phyloP scores from a whole-genome alignment of 2,113 vertebrate genomes.

The Todiramphus chloris region DNA sequence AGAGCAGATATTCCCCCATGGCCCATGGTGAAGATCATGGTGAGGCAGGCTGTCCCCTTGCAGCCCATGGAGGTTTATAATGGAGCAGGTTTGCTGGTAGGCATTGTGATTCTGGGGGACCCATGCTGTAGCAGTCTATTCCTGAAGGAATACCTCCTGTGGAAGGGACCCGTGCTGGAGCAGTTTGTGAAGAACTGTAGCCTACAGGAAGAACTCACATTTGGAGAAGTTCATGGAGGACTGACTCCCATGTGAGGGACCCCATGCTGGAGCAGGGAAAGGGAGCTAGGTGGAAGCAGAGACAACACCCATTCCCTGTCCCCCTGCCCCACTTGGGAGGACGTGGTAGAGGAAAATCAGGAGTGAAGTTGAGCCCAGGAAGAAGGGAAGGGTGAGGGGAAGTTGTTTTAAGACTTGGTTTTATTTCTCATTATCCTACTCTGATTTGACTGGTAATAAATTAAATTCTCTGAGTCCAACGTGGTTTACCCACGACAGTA shows the following conservation, averaged over 20 bases:
- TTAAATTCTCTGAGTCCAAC: neutral
- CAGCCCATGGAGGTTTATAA: fast-evolving
- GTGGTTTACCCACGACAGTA: neutral
- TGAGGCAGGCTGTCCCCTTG: neutral
- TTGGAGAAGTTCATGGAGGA: neutral
- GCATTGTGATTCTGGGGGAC: neutral
- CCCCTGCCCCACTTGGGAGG: fast-evolving
- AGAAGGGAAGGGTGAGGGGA: neutral
- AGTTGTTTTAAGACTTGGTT: neutral
- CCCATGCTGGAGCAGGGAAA: neutral
- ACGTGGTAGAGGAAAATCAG: neutral
- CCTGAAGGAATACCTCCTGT: neutral
- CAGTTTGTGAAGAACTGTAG: neutral
- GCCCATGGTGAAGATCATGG: fast-evolving
- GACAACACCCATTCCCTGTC: fast-evolving
- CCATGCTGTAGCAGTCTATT: neutral
- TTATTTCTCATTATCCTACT: neutral
- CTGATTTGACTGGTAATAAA: neutral
- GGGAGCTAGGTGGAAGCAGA: neutral
- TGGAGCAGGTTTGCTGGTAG: neutral
- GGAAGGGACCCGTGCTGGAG: fast-evolving
- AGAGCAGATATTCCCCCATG: neutral
- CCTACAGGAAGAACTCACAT: fast-evolving
- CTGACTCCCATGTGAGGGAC: neutral
- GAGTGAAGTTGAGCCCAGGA: neutral